Evolutionary conservation across 2,888 invertebrate species (phyloP).

Genomic region (Standfussiana lucernea): DNA sequence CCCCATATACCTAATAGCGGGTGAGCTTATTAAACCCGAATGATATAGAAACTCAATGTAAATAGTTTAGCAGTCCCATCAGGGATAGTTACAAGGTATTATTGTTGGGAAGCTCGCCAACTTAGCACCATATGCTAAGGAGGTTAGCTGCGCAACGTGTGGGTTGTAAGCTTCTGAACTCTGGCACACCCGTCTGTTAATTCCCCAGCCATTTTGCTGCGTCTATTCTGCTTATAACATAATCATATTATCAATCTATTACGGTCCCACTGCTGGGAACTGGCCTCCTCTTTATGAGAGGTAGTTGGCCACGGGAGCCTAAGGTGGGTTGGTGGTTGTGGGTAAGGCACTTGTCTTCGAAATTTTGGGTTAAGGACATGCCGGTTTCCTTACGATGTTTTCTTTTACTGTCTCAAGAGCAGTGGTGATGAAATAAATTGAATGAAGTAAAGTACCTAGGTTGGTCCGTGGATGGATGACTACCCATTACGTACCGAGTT

Average conservation of each 20-base stretch:
- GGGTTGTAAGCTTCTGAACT: constrained; percentile 13
- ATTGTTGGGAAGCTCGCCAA: constrained; percentile 7
- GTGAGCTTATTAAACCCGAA: neutral
- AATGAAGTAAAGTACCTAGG: no score
- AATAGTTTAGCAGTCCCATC: no score
- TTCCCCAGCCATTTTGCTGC: neutral
- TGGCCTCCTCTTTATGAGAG: neutral
- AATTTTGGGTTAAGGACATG: neutral
- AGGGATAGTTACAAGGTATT: neutral
- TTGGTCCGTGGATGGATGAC: no score
- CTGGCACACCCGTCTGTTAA: neutral
- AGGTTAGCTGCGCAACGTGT: constrained; percentile 11
- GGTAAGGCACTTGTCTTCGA: neutral
- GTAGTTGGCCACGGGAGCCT: neutral
- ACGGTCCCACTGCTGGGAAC: neutral
- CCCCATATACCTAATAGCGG: neutral
- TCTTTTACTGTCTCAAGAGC: no score
- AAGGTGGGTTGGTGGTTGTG: no score
- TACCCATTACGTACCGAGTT: no score
- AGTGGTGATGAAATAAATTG: no score
- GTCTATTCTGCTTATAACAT: neutral
- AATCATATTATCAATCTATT: neutral
- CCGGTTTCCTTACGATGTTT: neutral
- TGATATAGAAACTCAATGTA: neutral
- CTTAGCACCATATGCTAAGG: neutral